phyloP scores from a whole-genome alignment of 2,888 invertebrate genomes.

The Rhagium mordax region DNA sequence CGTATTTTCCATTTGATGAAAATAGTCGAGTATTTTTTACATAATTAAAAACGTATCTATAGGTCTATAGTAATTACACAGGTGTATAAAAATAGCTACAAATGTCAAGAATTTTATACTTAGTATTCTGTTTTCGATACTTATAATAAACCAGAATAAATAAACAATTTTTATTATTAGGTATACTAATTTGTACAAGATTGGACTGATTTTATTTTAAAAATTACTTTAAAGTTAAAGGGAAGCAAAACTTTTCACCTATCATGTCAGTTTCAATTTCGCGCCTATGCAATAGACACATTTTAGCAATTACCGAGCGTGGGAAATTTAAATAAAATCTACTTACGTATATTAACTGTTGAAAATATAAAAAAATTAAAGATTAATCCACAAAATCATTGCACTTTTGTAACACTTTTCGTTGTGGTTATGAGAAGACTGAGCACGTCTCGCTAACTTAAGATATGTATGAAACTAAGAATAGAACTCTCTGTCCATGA shows the following conservation, averaged over 20 bases:
- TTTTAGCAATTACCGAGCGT: neutral
- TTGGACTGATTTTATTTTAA: neutral
- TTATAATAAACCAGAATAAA: slow-evolving; percentile 18
- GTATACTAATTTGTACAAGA: neutral
- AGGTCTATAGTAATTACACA: slow-evolving; percentile 20
- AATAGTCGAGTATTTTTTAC: neutral
- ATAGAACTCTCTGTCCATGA: slow-evolving; percentile 68
- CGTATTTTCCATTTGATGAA: neutral
- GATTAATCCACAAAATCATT: slow-evolving; percentile 60
- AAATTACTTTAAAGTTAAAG: neutral
- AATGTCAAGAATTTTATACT: slow-evolving; percentile 48
- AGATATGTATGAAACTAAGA: slow-evolving; percentile 67
- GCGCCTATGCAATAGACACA: neutral
- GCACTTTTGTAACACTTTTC: slow-evolving; percentile 62
- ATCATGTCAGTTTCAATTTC: slow-evolving; percentile 20
- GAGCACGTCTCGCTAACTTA: slow-evolving; percentile 62
- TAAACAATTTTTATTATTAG: slow-evolving; percentile 21
- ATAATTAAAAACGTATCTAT: slow-evolving; percentile 14
- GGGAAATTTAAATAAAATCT: slow-evolving; percentile 16
- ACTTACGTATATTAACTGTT: slow-evolving; percentile 23
- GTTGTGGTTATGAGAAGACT: slow-evolving; percentile 57
- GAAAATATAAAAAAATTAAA: slow-evolving; percentile 42
- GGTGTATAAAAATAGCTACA: slow-evolving; percentile 45
- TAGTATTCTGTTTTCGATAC: slow-evolving; percentile 7
- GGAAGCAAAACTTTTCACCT: neutral